phyloP scores from a whole-genome alignment of 2,797 vertebrate species.

The Coilia nasus region DNA sequence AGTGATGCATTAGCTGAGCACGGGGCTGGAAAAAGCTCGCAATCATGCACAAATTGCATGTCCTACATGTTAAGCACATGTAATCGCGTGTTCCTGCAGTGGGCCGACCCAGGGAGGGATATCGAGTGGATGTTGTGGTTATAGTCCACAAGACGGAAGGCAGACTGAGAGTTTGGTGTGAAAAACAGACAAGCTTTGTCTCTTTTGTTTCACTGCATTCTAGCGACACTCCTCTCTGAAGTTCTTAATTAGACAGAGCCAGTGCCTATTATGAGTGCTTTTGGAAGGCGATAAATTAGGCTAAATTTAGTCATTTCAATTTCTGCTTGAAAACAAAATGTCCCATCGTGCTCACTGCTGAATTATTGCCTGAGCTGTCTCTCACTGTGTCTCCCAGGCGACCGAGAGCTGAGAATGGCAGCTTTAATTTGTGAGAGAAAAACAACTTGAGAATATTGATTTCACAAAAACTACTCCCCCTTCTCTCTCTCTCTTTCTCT shows the following conservation, averaged over 20 bases:
- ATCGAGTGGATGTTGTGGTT: conserved; percentile 34
- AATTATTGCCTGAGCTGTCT: conserved; percentile 40
- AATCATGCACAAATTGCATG: conserved; percentile 71
- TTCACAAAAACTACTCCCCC: conserved; percentile 64
- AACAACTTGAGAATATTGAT: conserved; percentile 81
- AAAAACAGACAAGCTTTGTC: background rate
- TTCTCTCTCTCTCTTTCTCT: background rate
- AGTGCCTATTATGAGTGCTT: conserved; percentile 10
- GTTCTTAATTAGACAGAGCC: conserved; percentile 12
- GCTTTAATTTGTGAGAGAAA: conserved; percentile 79
- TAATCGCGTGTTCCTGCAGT: conserved; percentile 66
- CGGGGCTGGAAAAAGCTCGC: conserved; percentile 48
- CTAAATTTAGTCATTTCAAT: conserved; percentile 28
- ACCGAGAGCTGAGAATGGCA: conserved; percentile 70
- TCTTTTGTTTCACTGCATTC: background rate
- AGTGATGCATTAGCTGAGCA: conserved; percentile 53
- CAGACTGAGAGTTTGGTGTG: background rate
- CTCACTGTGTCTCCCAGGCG: conserved; percentile 48
- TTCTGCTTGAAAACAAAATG: conserved; percentile 15
- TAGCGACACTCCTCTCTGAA: background rate
- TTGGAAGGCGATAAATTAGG: conserved; percentile 19
- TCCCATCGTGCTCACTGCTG: background rate
- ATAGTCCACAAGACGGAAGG: background rate
- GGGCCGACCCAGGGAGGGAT: conserved; percentile 60
- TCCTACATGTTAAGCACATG: conserved; percentile 68